phyloP scores from a whole-genome alignment of 1,140 invertebrate genomes.

The Chelonus insularis region DNA sequence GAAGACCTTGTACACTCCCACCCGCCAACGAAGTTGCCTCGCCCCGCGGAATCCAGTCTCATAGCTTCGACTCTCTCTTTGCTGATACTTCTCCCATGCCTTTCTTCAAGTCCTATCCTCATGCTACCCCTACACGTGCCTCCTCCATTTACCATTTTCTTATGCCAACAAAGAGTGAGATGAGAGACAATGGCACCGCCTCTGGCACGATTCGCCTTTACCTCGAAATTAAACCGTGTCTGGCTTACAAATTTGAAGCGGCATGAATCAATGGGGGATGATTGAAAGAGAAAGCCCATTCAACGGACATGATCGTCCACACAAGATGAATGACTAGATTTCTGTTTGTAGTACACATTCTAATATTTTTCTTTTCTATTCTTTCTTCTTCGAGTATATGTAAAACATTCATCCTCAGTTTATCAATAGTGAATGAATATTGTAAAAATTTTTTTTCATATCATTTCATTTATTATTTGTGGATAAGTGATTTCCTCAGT shows the following conservation, averaged over 20 bases:
- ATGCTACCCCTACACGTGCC: conserved; percentile 29
- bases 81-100: conserved; percentile 46
- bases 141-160: conserved; percentile 45
- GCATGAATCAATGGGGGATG: conserved; percentile 5
- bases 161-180: conserved; percentile 28
- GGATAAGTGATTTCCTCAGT: too few species aligned
- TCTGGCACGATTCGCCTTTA: conserved; percentile 27
- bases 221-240: background rate
- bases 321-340: background rate
- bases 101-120: conserved; percentile 37
- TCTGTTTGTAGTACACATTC: background rate
- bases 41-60: conserved; percentile 16
- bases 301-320: background rate
- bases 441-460: too few species aligned
- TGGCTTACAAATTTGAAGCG: conserved; percentile 2
- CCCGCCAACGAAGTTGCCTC: conserved; percentile 44
- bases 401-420: too few species aligned
- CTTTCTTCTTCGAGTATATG: too few species aligned
- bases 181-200: conserved; percentile 16
- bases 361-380: too few species aligned
- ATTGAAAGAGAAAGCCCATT: background rate
- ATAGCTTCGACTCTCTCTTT: conserved; percentile 45
- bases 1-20: conserved; percentile 60
- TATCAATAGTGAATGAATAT: too few species aligned
- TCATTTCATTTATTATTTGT: too few species aligned